phyloP scores from a whole-genome alignment of 2,113 vertebrate genomes.

The Callocephalon fimbriatum region DNA sequence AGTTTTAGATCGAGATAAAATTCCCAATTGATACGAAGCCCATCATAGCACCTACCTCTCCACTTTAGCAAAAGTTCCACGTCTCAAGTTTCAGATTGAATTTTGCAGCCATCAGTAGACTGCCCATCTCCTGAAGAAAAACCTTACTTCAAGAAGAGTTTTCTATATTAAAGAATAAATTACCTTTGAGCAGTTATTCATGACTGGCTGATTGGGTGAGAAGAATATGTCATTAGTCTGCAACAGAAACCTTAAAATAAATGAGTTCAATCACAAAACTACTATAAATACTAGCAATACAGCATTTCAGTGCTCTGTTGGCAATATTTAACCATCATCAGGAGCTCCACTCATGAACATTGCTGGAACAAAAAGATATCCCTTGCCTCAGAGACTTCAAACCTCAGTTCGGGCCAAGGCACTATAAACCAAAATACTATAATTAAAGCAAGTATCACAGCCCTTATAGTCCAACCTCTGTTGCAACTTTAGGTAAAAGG shows the following conservation, averaged over 20 bases:
- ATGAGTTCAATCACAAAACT: neutral
- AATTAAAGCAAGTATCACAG: neutral
- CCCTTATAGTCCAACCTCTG: neutral
- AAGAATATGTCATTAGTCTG: neutral
- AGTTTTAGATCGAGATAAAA: neutral
- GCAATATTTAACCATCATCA: neutral
- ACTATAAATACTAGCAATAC: neutral
- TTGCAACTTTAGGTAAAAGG: neutral
- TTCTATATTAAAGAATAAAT: neutral
- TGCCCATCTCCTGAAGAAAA: neutral
- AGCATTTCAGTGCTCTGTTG: neutral
- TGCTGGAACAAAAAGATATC: neutral
- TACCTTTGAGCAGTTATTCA: neutral
- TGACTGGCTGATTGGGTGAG: neutral
- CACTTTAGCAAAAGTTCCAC: neutral
- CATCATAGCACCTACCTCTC: neutral
- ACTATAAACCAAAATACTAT: neutral
- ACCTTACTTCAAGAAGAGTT: neutral
- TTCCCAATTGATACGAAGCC: neutral
- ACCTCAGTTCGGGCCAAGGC: neutral
- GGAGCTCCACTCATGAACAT: neutral
- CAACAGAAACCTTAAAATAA: neutral
- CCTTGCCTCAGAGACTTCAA: neutral
- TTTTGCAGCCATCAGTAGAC: neutral
- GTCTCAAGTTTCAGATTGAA: neutral